These are phyloP conservation scores for Eonycteris spelaea DNA, from an alignment of 2,113 vertebrate species.

Conservation along the genomic window DNA sequence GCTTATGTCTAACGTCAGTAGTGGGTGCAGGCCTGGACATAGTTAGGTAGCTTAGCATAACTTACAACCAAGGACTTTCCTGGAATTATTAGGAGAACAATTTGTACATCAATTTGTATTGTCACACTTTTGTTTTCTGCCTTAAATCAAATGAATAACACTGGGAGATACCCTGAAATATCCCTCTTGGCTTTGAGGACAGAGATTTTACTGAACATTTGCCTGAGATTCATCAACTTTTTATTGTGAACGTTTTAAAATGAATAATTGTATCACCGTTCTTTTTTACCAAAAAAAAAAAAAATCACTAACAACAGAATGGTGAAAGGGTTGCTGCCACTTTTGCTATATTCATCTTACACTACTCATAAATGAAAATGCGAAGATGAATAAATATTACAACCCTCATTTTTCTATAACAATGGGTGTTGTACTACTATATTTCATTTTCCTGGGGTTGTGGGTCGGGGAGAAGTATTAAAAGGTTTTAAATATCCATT, in stretches of 20 bases:
- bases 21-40: neutral
- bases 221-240: neutral
- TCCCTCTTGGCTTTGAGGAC: neutral
- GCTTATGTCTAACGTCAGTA: neutral
- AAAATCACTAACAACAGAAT: neutral
- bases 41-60: neutral
- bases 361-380: neutral
- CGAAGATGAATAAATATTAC: neutral
- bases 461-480: neutral
- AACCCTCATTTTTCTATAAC: neutral
- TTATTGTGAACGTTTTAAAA: conserved; percentile 5
- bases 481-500: neutral
- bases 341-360: neutral
- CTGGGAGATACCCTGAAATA: neutral
- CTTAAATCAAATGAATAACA: neutral
- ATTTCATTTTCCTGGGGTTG: neutral
- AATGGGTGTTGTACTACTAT: neutral
- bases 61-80: neutral
- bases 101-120: neutral
- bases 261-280: neutral
- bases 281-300: neutral
- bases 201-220: neutral
- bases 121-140: rapidly evolving
- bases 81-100: neutral
- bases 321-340: neutral